phyloP scores from a whole-genome alignment of 2,797 vertebrate genomes.

The Amblyraja radiata region DNA sequence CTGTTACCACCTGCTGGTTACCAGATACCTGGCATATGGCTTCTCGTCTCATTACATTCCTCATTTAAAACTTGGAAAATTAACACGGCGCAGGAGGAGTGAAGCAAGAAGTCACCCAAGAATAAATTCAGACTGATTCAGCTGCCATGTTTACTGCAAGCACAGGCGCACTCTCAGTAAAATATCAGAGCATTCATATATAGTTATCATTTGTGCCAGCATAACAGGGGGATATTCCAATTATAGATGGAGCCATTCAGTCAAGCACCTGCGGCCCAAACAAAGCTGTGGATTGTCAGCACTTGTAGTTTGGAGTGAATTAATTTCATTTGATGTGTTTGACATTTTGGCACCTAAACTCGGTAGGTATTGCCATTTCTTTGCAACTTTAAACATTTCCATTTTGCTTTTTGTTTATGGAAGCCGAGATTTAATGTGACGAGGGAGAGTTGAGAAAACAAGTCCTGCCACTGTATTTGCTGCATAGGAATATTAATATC shows the following conservation, averaged over 20 bases:
- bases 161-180: not conserved
- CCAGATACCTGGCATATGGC: constrained; percentile 31
- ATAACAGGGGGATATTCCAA: not conserved
- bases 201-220: not conserved
- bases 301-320: not conserved
- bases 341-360: not conserved
- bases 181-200: not conserved
- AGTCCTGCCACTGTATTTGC: not conserved
- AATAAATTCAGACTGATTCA: not conserved
- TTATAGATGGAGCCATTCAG: not conserved
- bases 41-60: constrained; percentile 21
- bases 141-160: not conserved
- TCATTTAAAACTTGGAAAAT: constrained; percentile 1
- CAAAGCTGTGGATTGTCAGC: not conserved
- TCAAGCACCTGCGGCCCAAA: not conserved
- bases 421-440: too few species aligned
- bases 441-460: too few species aligned
- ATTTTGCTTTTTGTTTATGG: not conserved
- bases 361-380: not conserved
- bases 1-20: constrained; percentile 41
- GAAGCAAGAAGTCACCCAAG: not conserved
- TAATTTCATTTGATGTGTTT: not conserved
- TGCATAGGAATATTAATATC: not conserved
- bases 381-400: not conserved
- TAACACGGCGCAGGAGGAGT: not conserved